Percentiles rank a stretch among this genome's conserved stretches.
Conservation (phyloP, 2,888 invertebrate genomes). For the Dynastes tityus region DNA sequence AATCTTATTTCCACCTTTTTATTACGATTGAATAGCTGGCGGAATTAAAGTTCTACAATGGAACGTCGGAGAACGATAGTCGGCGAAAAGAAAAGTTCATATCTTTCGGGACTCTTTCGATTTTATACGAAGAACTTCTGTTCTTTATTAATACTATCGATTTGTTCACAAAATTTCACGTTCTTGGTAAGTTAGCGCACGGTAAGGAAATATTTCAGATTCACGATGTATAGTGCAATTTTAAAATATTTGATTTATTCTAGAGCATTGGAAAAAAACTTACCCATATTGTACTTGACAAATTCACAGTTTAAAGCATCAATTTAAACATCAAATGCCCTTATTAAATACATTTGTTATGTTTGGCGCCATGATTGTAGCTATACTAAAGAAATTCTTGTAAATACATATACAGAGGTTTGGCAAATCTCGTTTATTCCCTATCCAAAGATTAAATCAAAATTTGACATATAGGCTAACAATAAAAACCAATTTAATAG, state of each 20-base stretch:
- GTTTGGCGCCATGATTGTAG: too few species aligned
- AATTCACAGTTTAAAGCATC: too few species aligned
- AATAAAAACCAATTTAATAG: too few species aligned
- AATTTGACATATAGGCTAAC: too few species aligned
- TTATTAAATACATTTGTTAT: too few species aligned
- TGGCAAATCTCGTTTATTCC: too few species aligned
- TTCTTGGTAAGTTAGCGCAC: neutral
- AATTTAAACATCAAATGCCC: too few species aligned
- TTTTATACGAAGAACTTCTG: neutral
- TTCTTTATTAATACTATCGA: conserved; percentile 35
- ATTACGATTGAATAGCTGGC: conserved; percentile 48
- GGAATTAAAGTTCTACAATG: conserved; percentile 39
- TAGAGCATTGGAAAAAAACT: neutral
- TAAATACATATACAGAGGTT: too few species aligned
- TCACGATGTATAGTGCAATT: neutral
- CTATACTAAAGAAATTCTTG: too few species aligned
- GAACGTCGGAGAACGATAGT: conserved; percentile 11
- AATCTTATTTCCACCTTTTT: conserved; percentile 49
- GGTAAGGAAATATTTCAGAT: neutral
- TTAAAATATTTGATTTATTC: conserved; percentile 1
- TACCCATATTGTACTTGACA: too few species aligned
- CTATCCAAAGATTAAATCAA: too few species aligned
- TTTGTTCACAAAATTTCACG: neutral
- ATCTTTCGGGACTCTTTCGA: conserved; percentile 12
- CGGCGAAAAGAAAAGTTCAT: conserved; percentile 27